These are phyloP conservation scores for Suillia variegata DNA, from an alignment of 2,888 invertebrate species.

Conservation along the genomic window DNA sequence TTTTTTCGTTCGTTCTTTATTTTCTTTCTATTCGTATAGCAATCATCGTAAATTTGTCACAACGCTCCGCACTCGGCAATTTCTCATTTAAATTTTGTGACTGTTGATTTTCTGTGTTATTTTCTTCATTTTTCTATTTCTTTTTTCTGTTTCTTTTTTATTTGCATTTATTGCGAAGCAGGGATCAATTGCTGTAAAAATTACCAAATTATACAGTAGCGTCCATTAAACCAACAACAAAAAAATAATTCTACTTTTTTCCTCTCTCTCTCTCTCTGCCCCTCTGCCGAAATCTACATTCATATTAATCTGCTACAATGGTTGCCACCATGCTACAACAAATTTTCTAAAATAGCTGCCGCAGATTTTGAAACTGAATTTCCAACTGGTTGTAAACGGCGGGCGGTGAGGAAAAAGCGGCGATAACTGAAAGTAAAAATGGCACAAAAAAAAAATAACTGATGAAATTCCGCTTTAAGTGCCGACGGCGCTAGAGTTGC, in stretches of 20 bases:
- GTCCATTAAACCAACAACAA: background rate
- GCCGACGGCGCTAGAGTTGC: too few relatives aligned
- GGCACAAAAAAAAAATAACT: background rate
- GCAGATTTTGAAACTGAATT: too few relatives aligned
- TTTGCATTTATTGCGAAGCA: background rate
- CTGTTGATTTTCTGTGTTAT: background rate
- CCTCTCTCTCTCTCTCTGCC: background rate
- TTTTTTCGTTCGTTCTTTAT: background rate
- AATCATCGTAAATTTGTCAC: conserved; percentile 1
- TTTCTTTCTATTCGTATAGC: background rate
- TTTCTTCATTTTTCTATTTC: background rate
- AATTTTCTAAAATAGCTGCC: too few relatives aligned
- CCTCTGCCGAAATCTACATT: background rate
- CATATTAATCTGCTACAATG: conserved; percentile 2
- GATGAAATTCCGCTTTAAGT: background rate
- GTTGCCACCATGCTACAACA: background rate
- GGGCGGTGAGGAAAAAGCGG: too few relatives aligned
- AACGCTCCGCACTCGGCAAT: background rate
- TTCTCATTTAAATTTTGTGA: background rate
- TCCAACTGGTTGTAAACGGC: too few relatives aligned
- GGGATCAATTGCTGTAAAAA: conserved; percentile 2
- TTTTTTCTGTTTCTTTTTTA: background rate
- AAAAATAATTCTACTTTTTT: too few relatives aligned
- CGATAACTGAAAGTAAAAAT: background rate
- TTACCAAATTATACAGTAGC: conserved; percentile 1